Evolutionary conservation across 2,797 vertebrate species (phyloP).

Genomic region (Sebastes iracundus): DNA sequence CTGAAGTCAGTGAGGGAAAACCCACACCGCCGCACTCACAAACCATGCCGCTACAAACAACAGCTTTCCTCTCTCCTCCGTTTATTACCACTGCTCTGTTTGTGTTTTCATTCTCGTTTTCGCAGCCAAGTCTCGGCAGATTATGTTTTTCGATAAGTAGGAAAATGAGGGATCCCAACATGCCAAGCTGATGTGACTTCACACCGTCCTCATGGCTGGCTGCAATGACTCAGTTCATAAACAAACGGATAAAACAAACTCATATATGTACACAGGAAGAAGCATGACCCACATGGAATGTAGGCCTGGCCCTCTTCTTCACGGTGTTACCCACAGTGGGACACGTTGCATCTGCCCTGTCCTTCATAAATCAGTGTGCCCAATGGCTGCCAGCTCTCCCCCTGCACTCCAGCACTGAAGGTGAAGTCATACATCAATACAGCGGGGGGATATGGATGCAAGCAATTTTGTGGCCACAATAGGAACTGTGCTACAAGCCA

Average conservation of each 20-base stretch:
- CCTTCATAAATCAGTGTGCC: slow-evolving; percentile 64
- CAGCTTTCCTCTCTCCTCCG: slow-evolving; percentile 44
- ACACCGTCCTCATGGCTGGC: slow-evolving; percentile 47
- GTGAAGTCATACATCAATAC: slow-evolving; percentile 66
- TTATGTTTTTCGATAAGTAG: slow-evolving; percentile 59
- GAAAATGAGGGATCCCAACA: slow-evolving; percentile 40
- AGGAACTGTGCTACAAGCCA: slow-evolving; percentile 22
- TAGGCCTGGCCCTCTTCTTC: slow-evolving; percentile 41
- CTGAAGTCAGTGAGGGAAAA: slow-evolving; percentile 71
- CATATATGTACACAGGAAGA: slow-evolving; percentile 51
- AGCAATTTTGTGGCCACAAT: slow-evolving; percentile 15
- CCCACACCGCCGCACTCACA: slow-evolving; percentile 53
- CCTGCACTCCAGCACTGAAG: slow-evolving; percentile 48
- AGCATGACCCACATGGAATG: slow-evolving; percentile 67
- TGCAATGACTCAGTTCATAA: slow-evolving; percentile 75
- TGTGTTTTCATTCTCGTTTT: slow-evolving; percentile 55
- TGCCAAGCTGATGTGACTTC: slow-evolving; percentile 65
- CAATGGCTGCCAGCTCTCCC: slow-evolving; percentile 45
- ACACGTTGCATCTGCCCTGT: slow-evolving; percentile 53
- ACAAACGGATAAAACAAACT: slow-evolving; percentile 50
- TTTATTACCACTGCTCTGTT: slow-evolving; percentile 34
- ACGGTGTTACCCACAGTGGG: slow-evolving; percentile 30
- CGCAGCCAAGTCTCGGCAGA: slow-evolving; percentile 38
- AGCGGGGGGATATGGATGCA: slow-evolving; percentile 23
- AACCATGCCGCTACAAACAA: slow-evolving; percentile 32